These are phyloP conservation scores for Holcopasites calliopsidis DNA, from an alignment of 1,140 invertebrate genomes.

Conservation along the genomic window DNA sequence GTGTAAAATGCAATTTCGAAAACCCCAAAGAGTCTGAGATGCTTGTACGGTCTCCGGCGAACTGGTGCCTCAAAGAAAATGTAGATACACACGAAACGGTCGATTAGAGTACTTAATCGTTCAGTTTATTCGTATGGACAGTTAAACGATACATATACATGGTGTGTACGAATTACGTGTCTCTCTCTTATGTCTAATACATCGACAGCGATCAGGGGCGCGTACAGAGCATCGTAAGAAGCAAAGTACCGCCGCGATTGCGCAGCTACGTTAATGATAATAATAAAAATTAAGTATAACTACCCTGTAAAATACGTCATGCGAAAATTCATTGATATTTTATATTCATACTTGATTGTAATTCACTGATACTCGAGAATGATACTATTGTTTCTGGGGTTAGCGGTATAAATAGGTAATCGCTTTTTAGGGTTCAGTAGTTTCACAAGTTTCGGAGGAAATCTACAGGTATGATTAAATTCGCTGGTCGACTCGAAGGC, in stretches of 20 bases:
- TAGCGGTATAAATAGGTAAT: constrained; percentile 69
- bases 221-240: constrained; percentile 52
- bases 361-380: constrained; percentile 61
- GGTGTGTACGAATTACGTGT: constrained; percentile 75
- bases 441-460: constrained; percentile 53
- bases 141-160: constrained; percentile 77
- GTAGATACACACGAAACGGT: too few species aligned
- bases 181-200: constrained; percentile 75
- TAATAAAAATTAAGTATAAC: constrained; percentile 71
- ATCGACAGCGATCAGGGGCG: constrained; percentile 69
- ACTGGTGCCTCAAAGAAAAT: neutral
- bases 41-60: neutral
- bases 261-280: constrained; percentile 67
- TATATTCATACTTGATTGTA: constrained; percentile 63
- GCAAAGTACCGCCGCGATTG: constrained; percentile 51
- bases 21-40: constrained; percentile 15
- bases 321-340: constrained; percentile 71
- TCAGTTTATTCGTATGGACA: constrained; percentile 76
- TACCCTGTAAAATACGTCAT: constrained; percentile 77
- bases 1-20: constrained; percentile 38
- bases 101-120: constrained; percentile 65
- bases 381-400: constrained; percentile 68
- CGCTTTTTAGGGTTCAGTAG: constrained; percentile 42
- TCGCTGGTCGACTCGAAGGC: too few species aligned
- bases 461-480: constrained; percentile 28